Evolutionary conservation across 2,888 invertebrate genomes (phyloP), one percentile per base, ranked within the genome.

Genomic region (Hydroisotoma schaefferi): DNA sequence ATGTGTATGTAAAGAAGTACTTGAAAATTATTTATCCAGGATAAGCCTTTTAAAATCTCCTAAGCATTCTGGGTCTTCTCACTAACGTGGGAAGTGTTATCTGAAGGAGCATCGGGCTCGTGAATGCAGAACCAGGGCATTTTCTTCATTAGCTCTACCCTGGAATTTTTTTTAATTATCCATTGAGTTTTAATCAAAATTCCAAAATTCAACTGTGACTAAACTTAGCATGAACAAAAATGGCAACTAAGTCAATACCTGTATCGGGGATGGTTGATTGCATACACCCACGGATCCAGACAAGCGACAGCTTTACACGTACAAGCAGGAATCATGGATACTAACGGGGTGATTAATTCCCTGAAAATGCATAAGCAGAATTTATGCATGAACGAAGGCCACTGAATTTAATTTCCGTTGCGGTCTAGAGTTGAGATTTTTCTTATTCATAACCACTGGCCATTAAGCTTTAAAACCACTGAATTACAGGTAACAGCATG

Each of bases 231-330:
- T 18, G 40, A 6, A 40, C 12, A 22, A 38, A 12, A 26, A 46
- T 28, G 2, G 6, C 15, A 48, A 29, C 33, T 20, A 29, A 57
- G n/a, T 15, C 33, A 25, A 22, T 18, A 86, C 87, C 90, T 84
- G 80, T 88, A 88, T 79, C 83, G 87, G 4, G 93, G 93, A 81
- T 94, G 94, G 75, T 90, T 92, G 71, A 91, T 90, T 3, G 91
- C 91, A 73, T 91, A 92, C 1, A 91, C 86, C 80, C 91, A 90
- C 0, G 94, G 94, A 78, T 94, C 93, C 74, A 93, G 84, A 77
- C 93, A 92, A 1, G 94, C 92, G 0, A 93, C 92, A 55, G 86
- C 80, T 80, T 94, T 94, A 74, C 91, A 91, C 29, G 90, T 83
- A 65, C 88, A 84, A 0, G 91, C 90, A 3, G 91, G 91, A 71